Evolutionary conservation across 2,113 vertebrate species (phyloP).

Genomic region (Rhea americana): DNA sequence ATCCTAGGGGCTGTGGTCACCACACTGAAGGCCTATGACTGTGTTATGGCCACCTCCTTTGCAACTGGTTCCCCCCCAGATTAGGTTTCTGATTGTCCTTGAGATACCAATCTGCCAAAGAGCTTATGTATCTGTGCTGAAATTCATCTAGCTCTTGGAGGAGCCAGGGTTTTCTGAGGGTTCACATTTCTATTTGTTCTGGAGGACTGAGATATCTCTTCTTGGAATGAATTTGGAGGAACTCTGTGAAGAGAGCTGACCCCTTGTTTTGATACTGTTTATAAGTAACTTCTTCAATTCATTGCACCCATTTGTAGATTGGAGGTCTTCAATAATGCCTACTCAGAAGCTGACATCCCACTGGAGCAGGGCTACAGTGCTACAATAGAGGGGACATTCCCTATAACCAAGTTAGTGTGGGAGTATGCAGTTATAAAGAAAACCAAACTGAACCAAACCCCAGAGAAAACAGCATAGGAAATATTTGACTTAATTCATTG

Average conservation of each 20-base stretch:
- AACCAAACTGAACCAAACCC: not conserved
- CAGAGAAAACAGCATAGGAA: not conserved
- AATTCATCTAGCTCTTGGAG: not conserved
- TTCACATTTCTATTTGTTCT: not conserved
- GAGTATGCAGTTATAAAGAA: fast-evolving
- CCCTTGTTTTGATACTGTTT: not conserved
- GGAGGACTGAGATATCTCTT: not conserved
- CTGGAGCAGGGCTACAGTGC: fast-evolving
- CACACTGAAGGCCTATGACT: fast-evolving
- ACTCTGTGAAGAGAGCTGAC: fast-evolving
- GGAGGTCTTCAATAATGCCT: not conserved
- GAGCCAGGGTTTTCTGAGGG: not conserved
- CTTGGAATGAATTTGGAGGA: not conserved
- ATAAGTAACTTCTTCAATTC: not conserved
- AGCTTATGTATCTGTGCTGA: not conserved
- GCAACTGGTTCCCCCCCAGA: fast-evolving
- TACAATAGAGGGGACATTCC: not conserved
- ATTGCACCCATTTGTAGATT: not conserved
- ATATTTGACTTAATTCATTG: not conserved
- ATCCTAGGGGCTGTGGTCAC: not conserved
- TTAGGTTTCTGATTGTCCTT: not conserved
- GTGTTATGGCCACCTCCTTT: not conserved
- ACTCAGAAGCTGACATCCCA: not conserved
- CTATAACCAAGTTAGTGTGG: not conserved
- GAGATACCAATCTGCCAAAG: not conserved